phyloP scores from a whole-genome alignment of 2,113 vertebrate genomes.

The Clarias magur region DNA sequence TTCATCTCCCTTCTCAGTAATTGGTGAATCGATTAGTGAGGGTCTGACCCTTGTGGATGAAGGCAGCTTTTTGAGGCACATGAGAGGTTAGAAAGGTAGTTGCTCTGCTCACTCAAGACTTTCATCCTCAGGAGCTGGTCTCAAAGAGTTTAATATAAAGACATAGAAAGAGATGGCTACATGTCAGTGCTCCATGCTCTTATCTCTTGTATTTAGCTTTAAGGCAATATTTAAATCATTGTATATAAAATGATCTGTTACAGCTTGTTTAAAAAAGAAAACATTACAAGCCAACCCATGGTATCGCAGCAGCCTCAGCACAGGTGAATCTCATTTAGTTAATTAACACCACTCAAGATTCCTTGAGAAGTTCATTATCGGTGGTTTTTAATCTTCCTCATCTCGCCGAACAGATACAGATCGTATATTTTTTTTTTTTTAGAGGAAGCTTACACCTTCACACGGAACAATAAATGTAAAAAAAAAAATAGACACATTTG shows the following conservation, averaged over 20 bases:
- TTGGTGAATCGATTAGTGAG: constrained; percentile 72
- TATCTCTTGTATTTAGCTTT: not conserved
- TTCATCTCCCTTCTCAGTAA: constrained; percentile 60
- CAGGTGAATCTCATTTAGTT: constrained; percentile 42
- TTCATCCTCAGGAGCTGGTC: constrained; percentile 1
- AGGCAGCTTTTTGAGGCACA: constrained; percentile 51
- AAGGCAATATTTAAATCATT: not conserved
- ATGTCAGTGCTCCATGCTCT: not conserved
- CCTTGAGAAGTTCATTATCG: constrained; percentile 37
- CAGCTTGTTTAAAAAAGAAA: not conserved
- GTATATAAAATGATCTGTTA: not conserved
- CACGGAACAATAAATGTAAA: not conserved
- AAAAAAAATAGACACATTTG: not conserved
- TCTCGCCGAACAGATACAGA: not conserved
- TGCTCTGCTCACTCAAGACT: constrained; percentile 48
- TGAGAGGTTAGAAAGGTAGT: constrained; percentile 34
- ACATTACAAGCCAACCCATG: not conserved
- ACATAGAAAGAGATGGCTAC: not conserved
- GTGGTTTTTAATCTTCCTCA: not conserved
- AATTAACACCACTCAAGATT: constrained; percentile 39
- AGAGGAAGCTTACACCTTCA: not conserved
- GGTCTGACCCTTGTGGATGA: constrained; percentile 67
- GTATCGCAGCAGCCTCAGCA: not conserved
- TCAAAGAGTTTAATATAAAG: not conserved
- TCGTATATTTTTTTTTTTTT: not conserved